Base-by-base conservation (phyloP, 2,888 invertebrate genomes). In the Spisula solida region DNA sequence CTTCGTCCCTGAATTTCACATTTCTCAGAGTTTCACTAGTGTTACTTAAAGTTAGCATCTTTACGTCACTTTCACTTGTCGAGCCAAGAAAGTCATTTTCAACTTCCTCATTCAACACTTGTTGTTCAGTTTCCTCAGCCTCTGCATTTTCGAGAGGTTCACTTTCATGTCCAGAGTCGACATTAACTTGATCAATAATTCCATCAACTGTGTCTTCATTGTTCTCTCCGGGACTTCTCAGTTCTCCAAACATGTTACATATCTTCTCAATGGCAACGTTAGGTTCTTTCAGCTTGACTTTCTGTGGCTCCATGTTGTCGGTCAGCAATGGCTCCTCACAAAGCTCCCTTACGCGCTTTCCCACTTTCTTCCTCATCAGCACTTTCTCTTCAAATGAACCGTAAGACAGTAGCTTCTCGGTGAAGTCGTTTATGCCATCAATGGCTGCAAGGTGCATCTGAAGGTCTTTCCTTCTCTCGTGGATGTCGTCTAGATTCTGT, bases 331-430 rank as follows among this genome's bases (percentile, higher is more conserved):
- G 93, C 51, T 93, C 93, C 81, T 95, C 95, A 88, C 95, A 95
- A 29, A 95, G 92, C 80, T 95, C 95, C 75, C 95, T 88, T 34
- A 95, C 94, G 20, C 95, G 82, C 31, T 94, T 92, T 1, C 95
- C 95, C 14, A 95, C 94, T 79, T 94, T 95, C 78, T 94, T 94
- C 8, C 95, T 89, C 93, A 95, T 91, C n/a, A 93, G 89, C 18
- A 95, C 95, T 89, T 95, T 95, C 85, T 95, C 95, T 78, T 95
- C 95, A 86, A 93, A 94, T 5, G 95, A 94, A 14, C 95, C 95
- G 88, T 94, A 95, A 12, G 93, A 90, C 18, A 94, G 82, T 5
- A 95, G 94, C 82, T 95, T 95, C 70, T 95, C 94, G 0, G 95
- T 94, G 83, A 95, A 93, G 78, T 95, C 94, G 25, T 92, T 93